Evolutionary conservation across 2,888 invertebrate genomes (phyloP), one percentile per base, ranked within the genome.

Genomic region (Hybos culiciformis): DNA sequence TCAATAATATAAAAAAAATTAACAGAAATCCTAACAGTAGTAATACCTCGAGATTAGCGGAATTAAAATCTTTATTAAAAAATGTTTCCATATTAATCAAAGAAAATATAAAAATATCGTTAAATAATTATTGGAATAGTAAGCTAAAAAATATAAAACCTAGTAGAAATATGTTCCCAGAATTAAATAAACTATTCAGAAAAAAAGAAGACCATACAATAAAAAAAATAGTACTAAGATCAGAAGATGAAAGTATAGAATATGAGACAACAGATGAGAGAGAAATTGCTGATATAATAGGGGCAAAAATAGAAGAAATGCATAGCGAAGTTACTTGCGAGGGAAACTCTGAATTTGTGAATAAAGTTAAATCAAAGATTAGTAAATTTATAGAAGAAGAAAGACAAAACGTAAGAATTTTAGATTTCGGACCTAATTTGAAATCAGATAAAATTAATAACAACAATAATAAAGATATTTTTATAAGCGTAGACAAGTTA

Each of bases 121-220:
- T 23, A 9, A 38, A 20, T 15, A 38, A 38, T 12, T 3, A 20
- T 9, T 38, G 23, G 23, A 12, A 18, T 11, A 38, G 6, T 24
- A 38, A 9, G n/a, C n/a, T 38, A 7, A 38, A 38, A 24, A 21
- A 14, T 14, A 38, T 38, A 9, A 11, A 9, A 9, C 20, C 8
- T 24, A 14, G 9, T 15, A 6, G 6, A 38, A 24, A 38, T 38
- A 38, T 38, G 23, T 38, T 24, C 14, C 23, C 21, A 4, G 11
- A n/a, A 11, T 24, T 38, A 14, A 38, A 38, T 24, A 38, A 38
- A 23, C n/a, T 38, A 23, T 38, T 38, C 17, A 19, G 24, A 38
- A 20, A 38, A 11, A 38, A 24, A 21, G 15, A 19, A 12, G 11
- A 20, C n/a, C 4, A 20, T 14, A 12, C n/a, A 7, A 24, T 38